Conservation (phyloP, 2,888 invertebrate genomes). For the Camptogramma bilineatum region DNA sequence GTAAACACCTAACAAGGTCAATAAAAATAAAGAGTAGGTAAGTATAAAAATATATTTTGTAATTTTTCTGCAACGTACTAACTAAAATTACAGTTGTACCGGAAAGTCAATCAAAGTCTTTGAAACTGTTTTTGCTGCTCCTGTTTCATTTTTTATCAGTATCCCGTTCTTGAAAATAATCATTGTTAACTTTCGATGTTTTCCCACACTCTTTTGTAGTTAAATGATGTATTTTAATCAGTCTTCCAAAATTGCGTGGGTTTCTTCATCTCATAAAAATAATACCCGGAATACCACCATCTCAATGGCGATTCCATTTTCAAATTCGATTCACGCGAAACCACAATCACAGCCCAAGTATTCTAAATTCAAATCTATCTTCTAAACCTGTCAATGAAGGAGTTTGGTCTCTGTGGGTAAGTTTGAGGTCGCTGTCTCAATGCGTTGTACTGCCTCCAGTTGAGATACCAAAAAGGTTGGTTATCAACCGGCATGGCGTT, state of each 20-base stretch:
- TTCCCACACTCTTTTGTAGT: neutral
- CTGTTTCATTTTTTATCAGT: neutral
- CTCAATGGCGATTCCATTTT: constrained; percentile 18
- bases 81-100: neutral
- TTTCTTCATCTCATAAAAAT: neutral
- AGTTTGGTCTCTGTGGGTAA: constrained; percentile 62
- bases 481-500: constrained; percentile 86
- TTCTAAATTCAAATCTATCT: constrained; percentile 23
- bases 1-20: neutral
- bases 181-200: neutral
- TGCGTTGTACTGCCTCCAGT: constrained; percentile 86
- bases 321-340: constrained; percentile 13
- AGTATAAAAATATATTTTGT: neutral
- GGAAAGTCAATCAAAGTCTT: neutral
- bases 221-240: neutral
- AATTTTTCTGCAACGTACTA: neutral
- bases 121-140: neutral
- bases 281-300: constrained; percentile 8
- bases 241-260: constrained; percentile 1
- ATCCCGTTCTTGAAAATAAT: neutral
- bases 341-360: constrained; percentile 9
- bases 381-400: constrained; percentile 48
- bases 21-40: neutral
- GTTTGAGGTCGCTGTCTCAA: constrained; percentile 71
- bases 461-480: constrained; percentile 89